Conservation (phyloP, 2,888 invertebrate species). For the Rhingia campestris region DNA sequence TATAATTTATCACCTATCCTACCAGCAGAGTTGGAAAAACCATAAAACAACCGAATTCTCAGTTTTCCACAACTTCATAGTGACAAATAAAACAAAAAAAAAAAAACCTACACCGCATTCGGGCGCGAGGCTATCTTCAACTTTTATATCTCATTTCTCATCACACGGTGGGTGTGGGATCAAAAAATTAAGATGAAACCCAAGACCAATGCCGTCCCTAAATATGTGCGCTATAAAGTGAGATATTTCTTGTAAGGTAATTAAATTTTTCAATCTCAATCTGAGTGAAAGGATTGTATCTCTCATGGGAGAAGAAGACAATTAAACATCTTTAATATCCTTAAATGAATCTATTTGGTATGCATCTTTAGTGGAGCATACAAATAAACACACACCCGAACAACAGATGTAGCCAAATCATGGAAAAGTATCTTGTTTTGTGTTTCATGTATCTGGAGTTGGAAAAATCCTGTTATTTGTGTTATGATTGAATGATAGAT, state of each 20-base stretch:
- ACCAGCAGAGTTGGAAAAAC: neutral
- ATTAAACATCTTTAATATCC: constrained; percentile 64
- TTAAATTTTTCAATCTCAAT: constrained; percentile 24
- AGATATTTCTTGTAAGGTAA: constrained; percentile 40
- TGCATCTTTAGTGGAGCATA: constrained; percentile 18
- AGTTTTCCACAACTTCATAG: constrained; percentile 17
- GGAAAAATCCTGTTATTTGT: constrained; percentile 18
- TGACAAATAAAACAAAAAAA: constrained; percentile 68
- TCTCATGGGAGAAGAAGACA: constrained; percentile 38
- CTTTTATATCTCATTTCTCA: neutral
- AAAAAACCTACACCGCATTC: constrained; percentile 28
- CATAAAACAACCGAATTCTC: constrained; percentile 26
- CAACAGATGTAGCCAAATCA: constrained; percentile 36
- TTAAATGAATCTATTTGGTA: constrained; percentile 42
- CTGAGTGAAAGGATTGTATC: constrained; percentile 22
- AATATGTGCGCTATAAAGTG: constrained; percentile 34
- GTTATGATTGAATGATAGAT: constrained; percentile 55
- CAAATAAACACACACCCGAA: constrained; percentile 36
- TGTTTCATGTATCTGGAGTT: constrained; percentile 18
- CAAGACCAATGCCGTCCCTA: constrained; percentile 5
- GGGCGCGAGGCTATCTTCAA: constrained; percentile 20
- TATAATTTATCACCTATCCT: constrained; percentile 39
- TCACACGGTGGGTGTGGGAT: constrained; percentile 15
- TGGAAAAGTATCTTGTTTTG: neutral
- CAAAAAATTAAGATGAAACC: constrained; percentile 33